Evolutionary conservation across 2,888 invertebrate genomes (phyloP).

Genomic region (Tenthredo notha): DNA sequence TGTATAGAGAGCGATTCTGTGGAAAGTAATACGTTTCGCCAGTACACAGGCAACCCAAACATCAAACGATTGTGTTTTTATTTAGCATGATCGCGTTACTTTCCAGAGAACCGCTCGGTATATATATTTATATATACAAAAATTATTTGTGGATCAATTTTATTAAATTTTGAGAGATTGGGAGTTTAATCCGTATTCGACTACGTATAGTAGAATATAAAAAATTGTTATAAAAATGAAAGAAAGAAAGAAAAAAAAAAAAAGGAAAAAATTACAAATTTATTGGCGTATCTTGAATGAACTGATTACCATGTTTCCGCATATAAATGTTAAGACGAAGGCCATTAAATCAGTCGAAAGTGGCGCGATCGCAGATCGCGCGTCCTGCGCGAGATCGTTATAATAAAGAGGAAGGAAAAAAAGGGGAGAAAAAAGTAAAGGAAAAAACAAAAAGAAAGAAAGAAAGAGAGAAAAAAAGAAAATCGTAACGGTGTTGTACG

Average conservation of each 20-base stretch:
- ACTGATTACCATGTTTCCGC: conserved; percentile 62
- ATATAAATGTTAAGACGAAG: conserved; percentile 44
- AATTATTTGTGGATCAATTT: no score
- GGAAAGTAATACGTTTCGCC: no score
- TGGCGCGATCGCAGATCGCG: conserved; percentile 42
- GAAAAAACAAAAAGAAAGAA: not conserved
- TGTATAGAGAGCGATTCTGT: not conserved
- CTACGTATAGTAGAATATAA: not conserved
- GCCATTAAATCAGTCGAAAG: conserved; percentile 46
- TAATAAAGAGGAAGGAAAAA: conserved; percentile 9
- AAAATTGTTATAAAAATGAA: no score
- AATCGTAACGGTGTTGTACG: conserved; percentile 39
- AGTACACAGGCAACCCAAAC: no score
- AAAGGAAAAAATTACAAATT: conserved; percentile 58
- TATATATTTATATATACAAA: no score
- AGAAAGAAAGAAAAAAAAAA: not conserved
- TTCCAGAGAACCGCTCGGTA: no score
- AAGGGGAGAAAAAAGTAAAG: not conserved
- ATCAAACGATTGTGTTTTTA: no score
- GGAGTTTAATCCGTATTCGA: not conserved
- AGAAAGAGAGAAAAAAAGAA: not conserved
- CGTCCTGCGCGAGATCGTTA: conserved; percentile 24
- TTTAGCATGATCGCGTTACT: no score
- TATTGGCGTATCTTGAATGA: conserved; percentile 64
- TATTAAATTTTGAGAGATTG: no score